Conservation (phyloP, 2,113 vertebrate species). For the Syngnathus typhle region DNA sequence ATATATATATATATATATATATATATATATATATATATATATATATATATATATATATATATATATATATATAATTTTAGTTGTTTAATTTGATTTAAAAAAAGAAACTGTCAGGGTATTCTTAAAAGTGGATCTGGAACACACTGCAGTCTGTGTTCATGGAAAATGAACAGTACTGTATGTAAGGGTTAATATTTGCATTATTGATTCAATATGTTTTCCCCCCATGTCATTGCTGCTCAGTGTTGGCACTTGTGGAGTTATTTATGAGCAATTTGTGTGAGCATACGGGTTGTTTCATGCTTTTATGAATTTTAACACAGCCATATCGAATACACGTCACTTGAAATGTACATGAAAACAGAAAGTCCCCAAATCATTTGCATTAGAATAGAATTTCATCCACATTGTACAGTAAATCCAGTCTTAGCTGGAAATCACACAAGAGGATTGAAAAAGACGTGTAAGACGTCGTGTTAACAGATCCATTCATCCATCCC, state of each 20-base stretch:
- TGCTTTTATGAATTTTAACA: background rate
- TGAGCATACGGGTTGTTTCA: background rate
- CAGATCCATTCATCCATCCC: background rate
- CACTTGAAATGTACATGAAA: background rate
- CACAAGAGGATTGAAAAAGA: background rate
- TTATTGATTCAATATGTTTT: background rate
- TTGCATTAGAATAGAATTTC: background rate
- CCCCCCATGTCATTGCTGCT: background rate
- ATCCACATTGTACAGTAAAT: background rate
- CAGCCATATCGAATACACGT: background rate
- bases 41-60: too few species aligned
- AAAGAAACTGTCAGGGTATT: too few species aligned
- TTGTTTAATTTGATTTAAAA: too few species aligned
- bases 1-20: too few species aligned
- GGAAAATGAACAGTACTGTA: too few species aligned
- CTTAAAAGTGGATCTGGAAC: too few species aligned
- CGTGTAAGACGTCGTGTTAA: background rate
- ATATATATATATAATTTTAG: too few species aligned
- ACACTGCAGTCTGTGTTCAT: too few species aligned
- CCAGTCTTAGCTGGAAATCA: background rate
- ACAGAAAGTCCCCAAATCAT: background rate
- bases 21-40: too few species aligned
- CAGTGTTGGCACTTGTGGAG: background rate
- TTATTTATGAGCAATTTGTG: background rate
- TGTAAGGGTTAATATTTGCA: too few species aligned